Base-by-base conservation (phyloP, 2,888 invertebrate species). In the Salpingus planirostris region DNA sequence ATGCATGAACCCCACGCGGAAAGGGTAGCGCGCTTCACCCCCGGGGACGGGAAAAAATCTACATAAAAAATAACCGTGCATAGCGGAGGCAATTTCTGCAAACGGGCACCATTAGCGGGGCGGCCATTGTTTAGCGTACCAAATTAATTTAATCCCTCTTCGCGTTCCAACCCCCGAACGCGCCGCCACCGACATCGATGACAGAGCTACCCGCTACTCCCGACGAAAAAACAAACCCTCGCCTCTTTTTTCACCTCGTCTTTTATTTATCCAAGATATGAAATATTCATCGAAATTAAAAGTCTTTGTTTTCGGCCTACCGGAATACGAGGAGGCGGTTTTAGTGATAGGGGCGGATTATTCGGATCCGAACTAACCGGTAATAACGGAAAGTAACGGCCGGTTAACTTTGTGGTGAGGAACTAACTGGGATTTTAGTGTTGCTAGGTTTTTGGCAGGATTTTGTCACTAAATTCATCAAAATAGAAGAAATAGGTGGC, bases 81-180 rank as follows among this genome's bases (percentile, higher is more conserved):
- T 58, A 60, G 56, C 60, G 55, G 57, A 59, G 62, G 64, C 64
- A 64, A 65, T 65, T 64, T 62, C 61, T 57, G 57, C 62, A 60
- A 62, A 63, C 63, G 64, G 62, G 60, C 57, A 61, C 64, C 64
- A 65, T 66, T 66, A 66, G 62, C 59, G 59, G 57, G 58, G 59
- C 62, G 59, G 60, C 64, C 64, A 66, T 68, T 67, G 67, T 67
- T 67, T 66, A 64, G 65, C 63, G 57, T 55, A 41, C 62, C 60
- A 66, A 67, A 67, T 67, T 67, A 67, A 67, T 67, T 66, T 65
- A 64, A 58, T 60, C 55, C 54, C 57, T 55, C 51, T 39, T 31
- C 44, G 27, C 24, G 8, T 23, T 12, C n/a, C 31, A 23, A 21
- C 25, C 27, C 18, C 18, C 18, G 18, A 8, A n/a, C n/a, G 18